Conservation (phyloP, 2,797 vertebrate genomes). For the Hephaestus fuliginosus region DNA sequence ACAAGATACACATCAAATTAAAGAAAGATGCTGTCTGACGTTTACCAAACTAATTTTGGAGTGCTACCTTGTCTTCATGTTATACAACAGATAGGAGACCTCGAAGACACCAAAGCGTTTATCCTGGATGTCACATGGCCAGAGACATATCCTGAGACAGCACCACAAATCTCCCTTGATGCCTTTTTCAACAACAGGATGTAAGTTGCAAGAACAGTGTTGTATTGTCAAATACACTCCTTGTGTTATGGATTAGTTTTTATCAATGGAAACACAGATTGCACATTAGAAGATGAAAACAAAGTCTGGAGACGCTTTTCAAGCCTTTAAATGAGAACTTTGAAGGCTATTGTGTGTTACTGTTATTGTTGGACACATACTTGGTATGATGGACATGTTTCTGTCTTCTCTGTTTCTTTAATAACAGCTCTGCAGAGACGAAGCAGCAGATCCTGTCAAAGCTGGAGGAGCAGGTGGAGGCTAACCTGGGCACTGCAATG, state of each 20-base stretch:
- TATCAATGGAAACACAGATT: neutral
- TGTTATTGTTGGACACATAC: neutral
- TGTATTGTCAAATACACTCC: no score
- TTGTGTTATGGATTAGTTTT: neutral
- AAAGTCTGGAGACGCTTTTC: neutral
- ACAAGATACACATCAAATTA: neutral
- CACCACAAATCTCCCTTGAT: constrained; percentile 92
- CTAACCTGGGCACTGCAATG: constrained; percentile 95
- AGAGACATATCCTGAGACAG: constrained; percentile 92
- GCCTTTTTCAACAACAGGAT: constrained; percentile 98
- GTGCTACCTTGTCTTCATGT: neutral
- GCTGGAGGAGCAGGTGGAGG: constrained; percentile 92
- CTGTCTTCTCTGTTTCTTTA: neutral
- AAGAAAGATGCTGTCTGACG: neutral
- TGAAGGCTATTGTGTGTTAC: neutral
- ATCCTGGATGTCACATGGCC: constrained; percentile 95
- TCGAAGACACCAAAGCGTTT: constrained; percentile 93
- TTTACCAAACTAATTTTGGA: neutral
- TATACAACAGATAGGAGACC: constrained; percentile 90
- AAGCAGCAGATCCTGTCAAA: constrained; percentile 91
- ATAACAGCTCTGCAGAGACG: constrained; percentile 81
- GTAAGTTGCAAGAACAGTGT: constrained; percentile 76
- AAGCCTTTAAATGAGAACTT: no score
- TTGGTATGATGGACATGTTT: neutral
- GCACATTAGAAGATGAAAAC: neutral